phyloP scores from a whole-genome alignment of 2,888 invertebrate genomes.

The Tipula vernalis region DNA sequence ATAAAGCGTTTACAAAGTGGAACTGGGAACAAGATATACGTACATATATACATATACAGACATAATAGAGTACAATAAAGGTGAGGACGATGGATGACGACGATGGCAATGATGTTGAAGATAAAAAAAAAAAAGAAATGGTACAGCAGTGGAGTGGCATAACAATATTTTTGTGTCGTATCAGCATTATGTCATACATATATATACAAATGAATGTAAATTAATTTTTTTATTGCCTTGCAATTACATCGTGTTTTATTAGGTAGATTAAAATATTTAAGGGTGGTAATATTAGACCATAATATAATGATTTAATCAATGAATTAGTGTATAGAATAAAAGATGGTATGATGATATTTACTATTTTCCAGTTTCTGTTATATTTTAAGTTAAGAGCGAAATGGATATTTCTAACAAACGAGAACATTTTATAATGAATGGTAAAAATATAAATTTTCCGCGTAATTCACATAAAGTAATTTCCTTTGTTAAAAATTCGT shows the following conservation, averaged over 20 bases:
- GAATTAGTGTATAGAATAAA: background rate
- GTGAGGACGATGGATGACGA: background rate
- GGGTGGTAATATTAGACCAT: background rate
- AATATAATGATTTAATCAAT: background rate
- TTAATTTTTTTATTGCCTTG: background rate
- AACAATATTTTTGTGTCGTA: background rate
- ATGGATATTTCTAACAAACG: background rate
- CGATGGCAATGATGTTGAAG: background rate
- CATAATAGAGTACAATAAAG: background rate
- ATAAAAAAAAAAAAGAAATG: background rate
- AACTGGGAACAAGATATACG: background rate
- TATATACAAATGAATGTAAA: background rate
- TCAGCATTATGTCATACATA: background rate
- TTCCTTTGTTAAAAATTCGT: background rate
- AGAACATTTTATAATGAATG: background rate
- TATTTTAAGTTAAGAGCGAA: background rate
- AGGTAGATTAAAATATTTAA: background rate
- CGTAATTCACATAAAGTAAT: background rate
- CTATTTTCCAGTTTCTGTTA: background rate
- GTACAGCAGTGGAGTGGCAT: background rate
- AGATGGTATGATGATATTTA: background rate
- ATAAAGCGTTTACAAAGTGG: background rate
- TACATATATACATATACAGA: background rate
- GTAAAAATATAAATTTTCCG: background rate
- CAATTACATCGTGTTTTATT: background rate